These are phyloP conservation scores for Abramis brama DNA, from an alignment of 2,113 vertebrate species.

Conservation along the genomic window DNA sequence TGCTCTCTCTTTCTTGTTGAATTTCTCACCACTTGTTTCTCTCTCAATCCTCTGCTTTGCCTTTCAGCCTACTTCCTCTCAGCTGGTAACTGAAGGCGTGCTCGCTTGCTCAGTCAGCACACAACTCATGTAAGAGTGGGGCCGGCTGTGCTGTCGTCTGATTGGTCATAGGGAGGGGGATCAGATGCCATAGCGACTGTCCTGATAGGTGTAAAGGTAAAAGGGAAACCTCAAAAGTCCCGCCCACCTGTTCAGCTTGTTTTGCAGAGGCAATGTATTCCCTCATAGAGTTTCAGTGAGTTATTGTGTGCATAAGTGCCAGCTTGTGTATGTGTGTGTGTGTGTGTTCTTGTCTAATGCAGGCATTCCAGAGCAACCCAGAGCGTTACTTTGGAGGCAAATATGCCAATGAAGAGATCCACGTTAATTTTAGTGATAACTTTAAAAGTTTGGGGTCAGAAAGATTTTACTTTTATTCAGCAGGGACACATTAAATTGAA, in stretches of 20 bases:
- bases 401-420: constrained; percentile 15
- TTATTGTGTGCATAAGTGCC: constrained; percentile 36
- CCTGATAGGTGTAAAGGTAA: constrained; percentile 18
- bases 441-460: background rate
- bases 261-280: constrained; percentile 58
- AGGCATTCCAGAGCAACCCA: constrained; percentile 17
- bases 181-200: background rate
- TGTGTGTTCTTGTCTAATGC: background rate
- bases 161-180: constrained; percentile 66
- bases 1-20: constrained; percentile 47
- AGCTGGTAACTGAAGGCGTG: constrained; percentile 75
- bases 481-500: background rate
- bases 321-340: constrained; percentile 11
- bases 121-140: constrained; percentile 67
- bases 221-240: constrained; percentile 29
- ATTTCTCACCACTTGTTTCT: constrained; percentile 48
- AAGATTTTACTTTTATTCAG: background rate
- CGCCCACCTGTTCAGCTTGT: constrained; percentile 68
- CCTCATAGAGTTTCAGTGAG: constrained; percentile 33
- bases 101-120: constrained; percentile 77
- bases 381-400: constrained; percentile 23
- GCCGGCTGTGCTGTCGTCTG: constrained; percentile 34
- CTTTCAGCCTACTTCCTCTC: constrained; percentile 71
- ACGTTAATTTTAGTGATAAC: background rate
- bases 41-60: constrained; percentile 51